Percentiles rank a stretch among this genome's conserved stretches.
Conservation (phyloP, 2,888 invertebrate species). For the Urechis unicinctus region DNA sequence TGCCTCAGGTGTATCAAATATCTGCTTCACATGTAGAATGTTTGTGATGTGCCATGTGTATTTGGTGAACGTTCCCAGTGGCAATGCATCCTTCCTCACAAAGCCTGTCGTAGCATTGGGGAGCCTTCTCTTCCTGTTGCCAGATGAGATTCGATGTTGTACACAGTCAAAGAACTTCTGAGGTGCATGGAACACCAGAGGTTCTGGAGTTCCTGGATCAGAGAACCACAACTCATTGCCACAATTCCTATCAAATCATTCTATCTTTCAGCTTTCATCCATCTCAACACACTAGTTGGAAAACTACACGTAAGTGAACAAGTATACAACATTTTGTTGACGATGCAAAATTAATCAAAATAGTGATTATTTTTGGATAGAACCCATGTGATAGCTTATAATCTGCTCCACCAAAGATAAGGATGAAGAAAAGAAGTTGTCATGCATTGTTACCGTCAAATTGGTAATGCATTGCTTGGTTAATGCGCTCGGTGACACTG, state of each 20-base stretch:
- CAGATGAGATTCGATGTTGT: conserved; percentile 64
- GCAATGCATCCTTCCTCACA: conserved; percentile 58
- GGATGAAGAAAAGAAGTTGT: neutral
- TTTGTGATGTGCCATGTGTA: conserved; percentile 69
- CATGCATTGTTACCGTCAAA: conserved; percentile 55
- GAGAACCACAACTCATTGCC: too few relatives aligned
- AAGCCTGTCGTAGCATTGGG: conserved; percentile 63
- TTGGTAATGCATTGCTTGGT: conserved; percentile 68
- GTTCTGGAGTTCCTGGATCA: conserved; percentile 57
- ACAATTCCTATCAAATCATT: too few relatives aligned
- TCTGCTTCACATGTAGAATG: conserved; percentile 65
- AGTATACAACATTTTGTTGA: too few relatives aligned
- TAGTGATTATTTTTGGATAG: too few relatives aligned
- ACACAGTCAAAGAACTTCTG: conserved; percentile 67
- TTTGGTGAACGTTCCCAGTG: conserved; percentile 63
- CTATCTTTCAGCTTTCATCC: too few relatives aligned
- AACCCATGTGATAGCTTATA: too few relatives aligned
- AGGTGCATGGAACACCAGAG: conserved; percentile 65
- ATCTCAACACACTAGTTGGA: too few relatives aligned
- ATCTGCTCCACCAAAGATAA: too few relatives aligned
- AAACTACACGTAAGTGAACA: too few relatives aligned
- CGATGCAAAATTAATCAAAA: too few relatives aligned
- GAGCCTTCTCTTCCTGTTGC: conserved; percentile 60
- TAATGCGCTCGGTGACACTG: conserved; percentile 70
- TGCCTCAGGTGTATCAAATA: conserved; percentile 65